Conservation (phyloP, 2,888 invertebrate species). For the Globia sparganii region DNA sequence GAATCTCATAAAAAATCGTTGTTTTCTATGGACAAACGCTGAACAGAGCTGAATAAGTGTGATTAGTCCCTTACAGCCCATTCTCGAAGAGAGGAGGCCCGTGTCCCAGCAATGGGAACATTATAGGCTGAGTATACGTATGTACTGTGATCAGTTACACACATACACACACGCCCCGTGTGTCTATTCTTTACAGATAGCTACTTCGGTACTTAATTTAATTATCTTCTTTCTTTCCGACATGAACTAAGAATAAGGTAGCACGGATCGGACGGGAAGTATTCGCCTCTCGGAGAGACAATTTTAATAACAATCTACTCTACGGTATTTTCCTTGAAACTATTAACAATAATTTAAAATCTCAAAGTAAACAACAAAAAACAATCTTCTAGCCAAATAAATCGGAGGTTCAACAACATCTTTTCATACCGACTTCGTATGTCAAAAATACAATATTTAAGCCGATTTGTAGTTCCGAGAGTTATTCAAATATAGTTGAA, state of each 20-base stretch:
- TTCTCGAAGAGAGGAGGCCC: too few relatives aligned
- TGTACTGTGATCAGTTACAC: background rate
- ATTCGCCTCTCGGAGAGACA: background rate
- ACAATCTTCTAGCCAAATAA: conserved; percentile 21
- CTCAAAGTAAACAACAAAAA: conserved; percentile 7
- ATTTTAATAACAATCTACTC: background rate
- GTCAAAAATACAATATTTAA: conserved; percentile 65
- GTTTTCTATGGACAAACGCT: too few relatives aligned
- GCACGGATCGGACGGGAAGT: background rate
- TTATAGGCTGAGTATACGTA: too few relatives aligned
- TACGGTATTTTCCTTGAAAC: background rate
- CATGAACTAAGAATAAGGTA: background rate
- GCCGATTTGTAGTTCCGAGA: conserved; percentile 26
- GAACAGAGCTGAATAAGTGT: too few relatives aligned
- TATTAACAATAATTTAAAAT: background rate
- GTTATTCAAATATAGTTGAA: conserved; percentile 63
- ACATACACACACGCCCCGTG: background rate
- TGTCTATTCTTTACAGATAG: too few relatives aligned
- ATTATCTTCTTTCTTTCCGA: too few relatives aligned
- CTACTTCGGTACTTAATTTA: too few relatives aligned
- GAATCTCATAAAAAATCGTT: too few relatives aligned
- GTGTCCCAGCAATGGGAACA: too few relatives aligned
- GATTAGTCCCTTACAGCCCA: too few relatives aligned
- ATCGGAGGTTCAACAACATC: conserved; percentile 37
- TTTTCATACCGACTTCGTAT: conserved; percentile 41